Percentiles rank a stretch among this genome's conserved stretches.
Evolutionary conservation across 2,888 invertebrate species (phyloP).

Genomic region (Alsophila aescularia): DNA sequence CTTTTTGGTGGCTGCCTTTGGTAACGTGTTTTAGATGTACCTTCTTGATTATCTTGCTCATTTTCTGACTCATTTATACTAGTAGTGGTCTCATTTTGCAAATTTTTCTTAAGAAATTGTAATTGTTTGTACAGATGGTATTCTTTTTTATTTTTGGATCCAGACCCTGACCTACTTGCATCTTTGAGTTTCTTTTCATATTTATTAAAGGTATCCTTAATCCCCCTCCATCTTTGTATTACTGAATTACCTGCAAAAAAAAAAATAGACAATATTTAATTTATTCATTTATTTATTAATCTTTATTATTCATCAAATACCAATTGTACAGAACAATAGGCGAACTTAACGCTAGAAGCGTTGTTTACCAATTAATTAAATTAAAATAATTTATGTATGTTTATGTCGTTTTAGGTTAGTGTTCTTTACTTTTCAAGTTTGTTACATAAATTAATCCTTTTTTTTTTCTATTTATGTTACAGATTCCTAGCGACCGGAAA

Average conservation of each 20-base stretch:
- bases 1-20: constrained; percentile 38
- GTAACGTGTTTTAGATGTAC: constrained; percentile 37
- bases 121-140: constrained; percentile 40
- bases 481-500: constrained; percentile 34
- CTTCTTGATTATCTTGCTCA: constrained; percentile 36
- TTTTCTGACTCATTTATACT: constrained; percentile 35
- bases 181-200: constrained; percentile 41
- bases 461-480: constrained; percentile 16
- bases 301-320: constrained; percentile 28
- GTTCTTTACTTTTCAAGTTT: constrained; percentile 33
- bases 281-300: constrained; percentile 23
- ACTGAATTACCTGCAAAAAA: constrained; percentile 37
- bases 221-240: constrained; percentile 38
- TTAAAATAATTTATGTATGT: constrained; percentile 30
- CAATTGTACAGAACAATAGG: constrained; percentile 2
- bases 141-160: constrained; percentile 37
- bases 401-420: constrained; percentile 31
- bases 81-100: constrained; percentile 38
- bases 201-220: constrained; percentile 41
- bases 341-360: constrained; percentile 31
- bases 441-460: constrained; percentile 34
- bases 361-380: constrained; percentile 30
- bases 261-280: constrained; percentile 29
- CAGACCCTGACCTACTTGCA: constrained; percentile 37
- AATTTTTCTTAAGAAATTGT: constrained; percentile 39